phyloP scores from a whole-genome alignment of 1,140 invertebrate species.

The Scylla paramamosain region DNA sequence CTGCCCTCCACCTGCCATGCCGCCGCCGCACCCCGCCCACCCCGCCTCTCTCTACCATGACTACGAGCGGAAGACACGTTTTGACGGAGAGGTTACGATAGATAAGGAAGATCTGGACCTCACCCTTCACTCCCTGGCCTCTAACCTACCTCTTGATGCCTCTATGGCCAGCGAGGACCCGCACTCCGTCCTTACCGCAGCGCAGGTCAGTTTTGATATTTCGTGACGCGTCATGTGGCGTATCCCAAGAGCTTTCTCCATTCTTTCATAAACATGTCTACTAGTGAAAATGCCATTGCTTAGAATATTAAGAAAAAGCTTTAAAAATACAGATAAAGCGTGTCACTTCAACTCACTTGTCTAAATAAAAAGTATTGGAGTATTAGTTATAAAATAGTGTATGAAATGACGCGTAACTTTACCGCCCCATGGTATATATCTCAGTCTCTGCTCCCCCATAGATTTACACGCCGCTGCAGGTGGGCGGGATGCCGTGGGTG shows the following conservation, averaged over 20 bases:
- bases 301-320: too few relatives aligned
- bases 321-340: too few relatives aligned
- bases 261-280: too few relatives aligned
- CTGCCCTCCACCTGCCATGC: constrained; percentile 15
- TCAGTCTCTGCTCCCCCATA: background rate
- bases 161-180: constrained; percentile 3
- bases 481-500: constrained; percentile 59
- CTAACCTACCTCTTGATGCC: constrained; percentile 40
- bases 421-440: too few relatives aligned
- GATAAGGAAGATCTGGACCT: constrained; percentile 48
- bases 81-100: background rate
- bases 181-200: constrained; percentile 18
- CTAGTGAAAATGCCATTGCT: too few relatives aligned
- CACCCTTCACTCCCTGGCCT: constrained; percentile 49
- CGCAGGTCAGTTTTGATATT: constrained; percentile 34
- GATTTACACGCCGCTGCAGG: constrained; percentile 58
- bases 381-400: too few relatives aligned
- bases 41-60: constrained; percentile 37
- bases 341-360: too few relatives aligned
- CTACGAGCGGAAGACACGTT: background rate
- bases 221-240: background rate
- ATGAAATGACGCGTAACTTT: too few relatives aligned
- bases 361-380: too few relatives aligned
- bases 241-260: too few relatives aligned
- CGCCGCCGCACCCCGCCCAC: background rate